Percentiles rank a stretch among this genome's conserved stretches.
Conservation (phyloP, 2,113 vertebrate genomes). For the Ardeotis arabs region DNA sequence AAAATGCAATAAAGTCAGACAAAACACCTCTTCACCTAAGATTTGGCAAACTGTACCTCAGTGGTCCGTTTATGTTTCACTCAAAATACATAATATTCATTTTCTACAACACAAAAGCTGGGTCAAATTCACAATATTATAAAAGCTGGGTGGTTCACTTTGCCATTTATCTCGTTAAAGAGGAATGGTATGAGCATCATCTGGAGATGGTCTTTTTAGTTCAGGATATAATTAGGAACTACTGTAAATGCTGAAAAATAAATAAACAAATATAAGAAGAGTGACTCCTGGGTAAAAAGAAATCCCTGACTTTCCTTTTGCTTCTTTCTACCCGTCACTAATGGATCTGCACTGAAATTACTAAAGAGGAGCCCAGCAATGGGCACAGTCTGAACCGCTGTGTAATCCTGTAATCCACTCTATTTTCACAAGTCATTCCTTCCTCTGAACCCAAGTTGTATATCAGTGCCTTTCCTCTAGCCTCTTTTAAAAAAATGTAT, state of each 20-base stretch:
- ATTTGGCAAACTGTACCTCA: conserved; percentile 23
- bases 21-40: conserved; percentile 61
- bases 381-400: conserved; percentile 12
- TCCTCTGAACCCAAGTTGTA: background rate
- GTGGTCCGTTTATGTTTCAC: conserved; percentile 50
- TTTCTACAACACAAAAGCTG: conserved; percentile 35
- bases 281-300: background rate
- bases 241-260: conserved; percentile 45
- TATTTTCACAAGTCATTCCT: conserved; percentile 32
- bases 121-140: conserved; percentile 32
- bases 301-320: background rate
- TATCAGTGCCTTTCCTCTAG: background rate
- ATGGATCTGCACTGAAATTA: conserved; percentile 14
- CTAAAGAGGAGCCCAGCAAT: background rate
- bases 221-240: conserved; percentile 62
- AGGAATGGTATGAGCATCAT: conserved; percentile 28
- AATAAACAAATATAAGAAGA: background rate
- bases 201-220: conserved; percentile 32
- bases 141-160: conserved; percentile 29
- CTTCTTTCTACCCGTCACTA: conserved; percentile 20
- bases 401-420: conserved; percentile 68
- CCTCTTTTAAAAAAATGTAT: background rate
- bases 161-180: conserved; percentile 61
- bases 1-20: conserved; percentile 62
- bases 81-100: conserved; percentile 27